A percentile compares a stretch with the other conserved stretches of the same genome.
phyloP scores from a whole-genome alignment of 2,888 invertebrate genomes.

The Chydorus sphaericus region DNA sequence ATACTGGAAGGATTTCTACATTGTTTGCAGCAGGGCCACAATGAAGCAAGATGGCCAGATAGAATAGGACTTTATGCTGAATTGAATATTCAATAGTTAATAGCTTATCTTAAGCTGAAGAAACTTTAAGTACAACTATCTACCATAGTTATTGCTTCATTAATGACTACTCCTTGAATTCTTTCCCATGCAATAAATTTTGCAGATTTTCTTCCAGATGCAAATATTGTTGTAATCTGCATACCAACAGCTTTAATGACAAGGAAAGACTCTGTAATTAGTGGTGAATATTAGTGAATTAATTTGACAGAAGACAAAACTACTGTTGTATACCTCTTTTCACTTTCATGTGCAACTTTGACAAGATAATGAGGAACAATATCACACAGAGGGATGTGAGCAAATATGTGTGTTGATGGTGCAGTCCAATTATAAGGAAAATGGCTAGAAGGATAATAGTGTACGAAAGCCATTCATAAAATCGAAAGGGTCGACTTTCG shows the following conservation, averaged over 20 bases:
- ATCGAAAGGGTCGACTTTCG: constrained; percentile 5
- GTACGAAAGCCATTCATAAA: constrained; percentile 8
- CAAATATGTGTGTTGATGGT: neutral
- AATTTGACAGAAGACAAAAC: neutral
- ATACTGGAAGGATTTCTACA: constrained; percentile 9
- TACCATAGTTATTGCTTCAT: constrained; percentile 14
- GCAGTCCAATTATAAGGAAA: constrained; percentile 9
- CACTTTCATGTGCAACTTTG: neutral
- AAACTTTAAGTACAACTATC: neutral
- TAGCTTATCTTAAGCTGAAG: neutral
- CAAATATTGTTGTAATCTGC: constrained; percentile 10
- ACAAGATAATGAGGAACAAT: neutral
- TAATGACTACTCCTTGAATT: constrained; percentile 9
- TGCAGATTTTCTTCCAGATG: constrained; percentile 5
- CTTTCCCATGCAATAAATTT: constrained; percentile 14
- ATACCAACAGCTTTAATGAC: constrained; percentile 11
- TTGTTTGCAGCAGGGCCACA: neutral
- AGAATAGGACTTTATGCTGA: constrained; percentile 12
- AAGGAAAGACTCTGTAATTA: constrained; percentile 4
- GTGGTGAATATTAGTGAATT: neutral
- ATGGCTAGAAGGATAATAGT: constrained; percentile 9
- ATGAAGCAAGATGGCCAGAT: constrained; percentile 4
- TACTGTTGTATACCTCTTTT: neutral
- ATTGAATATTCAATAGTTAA: neutral
- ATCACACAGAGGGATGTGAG: neutral